Evolutionary conservation across 2,113 vertebrate genomes (phyloP), one percentile per base, ranked within the genome.

Genomic region (Cololabis saira): DNA sequence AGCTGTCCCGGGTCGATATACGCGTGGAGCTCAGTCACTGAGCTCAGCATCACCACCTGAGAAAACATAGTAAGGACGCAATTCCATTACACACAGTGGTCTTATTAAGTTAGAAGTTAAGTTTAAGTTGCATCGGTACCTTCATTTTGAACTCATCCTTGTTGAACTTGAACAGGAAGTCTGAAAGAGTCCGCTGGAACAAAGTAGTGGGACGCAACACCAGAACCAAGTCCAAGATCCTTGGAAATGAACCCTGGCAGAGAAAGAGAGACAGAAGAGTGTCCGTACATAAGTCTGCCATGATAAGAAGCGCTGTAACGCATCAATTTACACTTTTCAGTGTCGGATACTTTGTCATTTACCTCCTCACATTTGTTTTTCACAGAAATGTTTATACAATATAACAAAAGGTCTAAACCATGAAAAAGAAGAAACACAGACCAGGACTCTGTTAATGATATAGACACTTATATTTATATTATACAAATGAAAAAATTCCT

Each of bases 71-170:
- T 62, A 5, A 13, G 13, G 60, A 24, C 42, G 2, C n/a, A 13
- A 2, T 24, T 13, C 13, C 9, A 67, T 71, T 41, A 27, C 10
- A 33, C 18, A 0, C 40, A 56, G 41, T n/a, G n/a, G n/a, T n/a
- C n/a, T n/a, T n/a, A n/a, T n/a, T n/a, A n/a, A n/a, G n/a, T n/a
- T n/a, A n/a, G n/a, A n/a, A n/a, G n/a, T n/a, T n/a, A n/a, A 1
- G 18, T 19, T 16, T 7, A 10, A 13, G 76, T 88, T 94, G 88
- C 83, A 94, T 92, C 67, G 93, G 93, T 14, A 98, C 96, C 94
- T 99, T 99, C 96, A 99, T 98, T 86, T 96, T 99, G 94, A 98
- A 95, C 76, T 98, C 98, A 96, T 99, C 96, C 92, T 90, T 95
- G 92, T 93, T 95, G 87, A 95, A 93, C 87, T 90, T 96, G 92